Evolutionary conservation across 1,140 invertebrate genomes (phyloP), one percentile per base, ranked within the genome.

Genomic region (Neodiprion virginianus): DNA sequence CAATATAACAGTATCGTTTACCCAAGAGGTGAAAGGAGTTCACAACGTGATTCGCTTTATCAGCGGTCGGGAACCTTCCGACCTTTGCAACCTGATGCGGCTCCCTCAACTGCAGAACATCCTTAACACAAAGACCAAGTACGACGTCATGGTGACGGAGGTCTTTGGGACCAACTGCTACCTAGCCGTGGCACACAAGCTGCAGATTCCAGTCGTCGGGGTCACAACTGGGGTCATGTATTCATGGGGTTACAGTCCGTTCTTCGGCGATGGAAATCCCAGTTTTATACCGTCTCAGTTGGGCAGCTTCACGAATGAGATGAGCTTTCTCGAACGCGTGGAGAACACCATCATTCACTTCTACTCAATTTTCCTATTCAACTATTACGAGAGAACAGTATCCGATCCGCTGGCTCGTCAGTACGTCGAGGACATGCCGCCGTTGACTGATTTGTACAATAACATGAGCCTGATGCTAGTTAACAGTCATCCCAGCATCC

Each of bases 361-460:
- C 69, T 70, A 53, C 61, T 71, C 12, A 70, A 61, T 14, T 12
- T 61, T 17, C 11, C 53, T 61, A 17, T 61, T 61, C 53, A 14
- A 14, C 7, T 61, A 61, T 61, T 61, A 61, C 8, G 53, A 61
- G 11, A 61, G 7, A 17, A 61, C 53, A 12, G 8, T 61, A 0
- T 61, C 53, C 7, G 53, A 61, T 14, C 53, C 53, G n/a, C 8
- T 61, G 53, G 53, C 53, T 61, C 86, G 87, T 70, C 84, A 90
- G 73, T 89, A 91, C 79, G 90, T 91, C 71, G 90, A 61, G 61
- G 87, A 92, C 74, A 79, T 92, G 23, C 92, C 93, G 1, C 87
- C 90, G 2, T 80, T 94, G 48, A 86, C 88, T 70, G 90, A 91
- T 73, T 83, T 94, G 48, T 90, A 86, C 71, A 82, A 68, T 69